Evolutionary conservation across 2,888 invertebrate genomes (phyloP).

Genomic region (Melangyna quadrimaculata): DNA sequence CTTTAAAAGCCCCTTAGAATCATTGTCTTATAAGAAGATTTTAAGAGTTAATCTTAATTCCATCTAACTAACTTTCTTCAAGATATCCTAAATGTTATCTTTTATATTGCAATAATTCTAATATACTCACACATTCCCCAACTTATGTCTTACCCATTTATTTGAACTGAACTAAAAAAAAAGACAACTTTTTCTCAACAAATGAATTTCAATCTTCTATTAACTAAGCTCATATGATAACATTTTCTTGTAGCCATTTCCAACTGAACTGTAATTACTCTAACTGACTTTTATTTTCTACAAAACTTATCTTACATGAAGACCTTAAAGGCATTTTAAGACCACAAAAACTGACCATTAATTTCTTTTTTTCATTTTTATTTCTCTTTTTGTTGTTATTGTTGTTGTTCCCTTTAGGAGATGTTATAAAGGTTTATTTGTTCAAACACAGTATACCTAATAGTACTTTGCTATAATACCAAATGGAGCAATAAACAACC

Average conservation of each 20-base stretch:
- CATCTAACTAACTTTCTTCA: not conserved
- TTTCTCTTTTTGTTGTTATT: too few species aligned
- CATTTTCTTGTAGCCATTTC: not conserved
- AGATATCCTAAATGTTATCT: not conserved
- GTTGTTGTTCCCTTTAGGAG: not conserved
- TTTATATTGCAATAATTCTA: not conserved
- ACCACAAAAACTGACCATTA: conserved; percentile 17
- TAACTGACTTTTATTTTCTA: conserved; percentile 28
- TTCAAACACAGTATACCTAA: not conserved
- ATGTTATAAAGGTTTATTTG: conserved; percentile 37
- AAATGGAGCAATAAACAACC: conserved; percentile 65
- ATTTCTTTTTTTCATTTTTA: not conserved
- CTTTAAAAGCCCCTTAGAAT: too few species aligned
- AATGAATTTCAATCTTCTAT: conserved; percentile 17
- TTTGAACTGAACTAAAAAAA: not conserved
- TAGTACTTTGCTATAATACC: conserved; percentile 28
- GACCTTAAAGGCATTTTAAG: conserved; percentile 10
- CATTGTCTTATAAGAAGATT: too few species aligned
- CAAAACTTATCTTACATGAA: conserved; percentile 9
- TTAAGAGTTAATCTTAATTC: not conserved
- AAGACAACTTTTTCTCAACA: not conserved
- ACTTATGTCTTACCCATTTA: not conserved
- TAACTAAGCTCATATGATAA: conserved; percentile 11
- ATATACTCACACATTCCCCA: not conserved
- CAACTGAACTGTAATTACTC: conserved; percentile 28